These are phyloP conservation scores for Zaprionus camerounensis DNA, from an alignment of 1,140 invertebrate genomes.

Conservation along the genomic window DNA sequence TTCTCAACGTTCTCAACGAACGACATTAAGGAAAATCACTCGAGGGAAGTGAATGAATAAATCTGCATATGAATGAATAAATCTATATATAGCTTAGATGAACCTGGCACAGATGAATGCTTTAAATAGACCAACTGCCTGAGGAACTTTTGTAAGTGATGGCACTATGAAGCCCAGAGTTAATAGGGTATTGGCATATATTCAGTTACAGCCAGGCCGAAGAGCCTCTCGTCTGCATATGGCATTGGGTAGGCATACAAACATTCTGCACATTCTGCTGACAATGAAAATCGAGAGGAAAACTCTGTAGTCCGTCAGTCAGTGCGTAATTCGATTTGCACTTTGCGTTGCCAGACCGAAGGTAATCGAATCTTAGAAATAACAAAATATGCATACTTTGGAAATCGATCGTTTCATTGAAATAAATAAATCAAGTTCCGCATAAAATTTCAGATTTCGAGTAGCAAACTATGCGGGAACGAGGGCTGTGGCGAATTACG, in stretches of 20 bases:
- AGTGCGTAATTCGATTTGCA: constrained; percentile 15
- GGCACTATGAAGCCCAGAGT: background rate
- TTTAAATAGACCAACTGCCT: no score
- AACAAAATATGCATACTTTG: constrained; percentile 6
- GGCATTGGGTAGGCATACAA: background rate
- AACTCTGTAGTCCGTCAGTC: background rate
- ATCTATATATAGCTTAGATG: background rate
- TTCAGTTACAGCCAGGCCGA: constrained; percentile 23
- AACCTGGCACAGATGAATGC: no score
- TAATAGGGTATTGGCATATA: background rate
- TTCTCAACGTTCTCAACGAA: no score
- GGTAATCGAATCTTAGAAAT: constrained; percentile 36
- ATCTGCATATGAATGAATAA: constrained; percentile 19
- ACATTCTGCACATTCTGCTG: background rate
- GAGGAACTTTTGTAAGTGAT: background rate
- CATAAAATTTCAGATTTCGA: constrained; percentile 51
- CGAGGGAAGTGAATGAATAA: no score
- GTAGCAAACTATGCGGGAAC: constrained; percentile 15
- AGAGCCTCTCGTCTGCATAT: no score
- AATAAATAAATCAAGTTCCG: constrained; percentile 67
- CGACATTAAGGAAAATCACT: no score
- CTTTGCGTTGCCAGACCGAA: constrained; percentile 6
- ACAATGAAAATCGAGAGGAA: constrained; percentile 20
- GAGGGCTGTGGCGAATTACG: constrained; percentile 27
- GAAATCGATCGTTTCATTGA: constrained; percentile 22